Base-by-base conservation (phyloP, 2,797 vertebrate species). In the Poeciliopsis paucimaculata region DNA sequence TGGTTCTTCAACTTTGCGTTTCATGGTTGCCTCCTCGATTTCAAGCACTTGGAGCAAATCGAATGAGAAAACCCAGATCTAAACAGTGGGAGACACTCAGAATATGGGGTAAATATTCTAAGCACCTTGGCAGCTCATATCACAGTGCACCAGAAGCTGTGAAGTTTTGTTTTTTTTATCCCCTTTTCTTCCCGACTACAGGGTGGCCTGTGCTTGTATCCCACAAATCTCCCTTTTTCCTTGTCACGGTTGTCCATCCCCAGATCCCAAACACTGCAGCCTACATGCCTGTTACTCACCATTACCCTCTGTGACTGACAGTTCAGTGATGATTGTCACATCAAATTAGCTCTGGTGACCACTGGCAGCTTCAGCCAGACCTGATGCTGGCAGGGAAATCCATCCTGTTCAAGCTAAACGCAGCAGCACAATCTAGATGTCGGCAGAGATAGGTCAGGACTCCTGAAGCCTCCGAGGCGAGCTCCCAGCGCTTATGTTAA, bases 311-410 rank as follows among this genome's bases (percentile, higher is more conserved):
- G 34, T 89, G 86, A 92, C 76, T 68, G 83, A 82, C 88, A 89
- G 78, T 79, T 84, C 73, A 78, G 73, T 89, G 76, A 84, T 87
- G 84, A 91, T 76, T 92, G 93, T 94, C 92, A 84, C 79, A 75
- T 92, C 84, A 83, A 55, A 89, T 94, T 90, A 91, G 77, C 43
- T 43, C 82, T 72, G 68, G 53, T 70, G 73, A 87, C 83, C 80
- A 49, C 49, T 76, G 78, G 75, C 80, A 76, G 68, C 82, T 78
- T 87, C 77, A 81, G 66, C 47, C 49, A 46, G 82, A 77, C 77
- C 72, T 77, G 77, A 71, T 74, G 80, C 87, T 92, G 90, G 90
- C 88, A 91, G 64, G 77, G 47, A 86, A 75, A 88, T 89, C 71
- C 85, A 47, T 70, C 26, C 68, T 12, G 76, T 86, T 83, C 77